A percentile compares a stretch with the other conserved stretches of the same genome.
These are phyloP conservation scores for Tachysurus vachellii DNA, from an alignment of 2,113 vertebrate species.

Conservation along the genomic window DNA sequence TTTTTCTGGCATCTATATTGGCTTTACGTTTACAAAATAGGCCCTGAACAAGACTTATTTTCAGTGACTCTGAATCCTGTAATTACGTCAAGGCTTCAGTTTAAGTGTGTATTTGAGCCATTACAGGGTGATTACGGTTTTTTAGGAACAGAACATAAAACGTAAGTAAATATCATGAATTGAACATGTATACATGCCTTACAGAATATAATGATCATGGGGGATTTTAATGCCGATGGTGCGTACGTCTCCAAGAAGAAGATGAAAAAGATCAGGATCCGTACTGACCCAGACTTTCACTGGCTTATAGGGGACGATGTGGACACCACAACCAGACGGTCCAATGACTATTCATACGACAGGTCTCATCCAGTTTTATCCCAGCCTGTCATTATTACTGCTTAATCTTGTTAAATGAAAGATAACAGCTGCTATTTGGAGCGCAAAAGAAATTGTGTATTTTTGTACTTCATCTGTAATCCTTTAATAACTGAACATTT, in stretches of 20 bases:
- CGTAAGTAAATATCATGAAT: not conserved
- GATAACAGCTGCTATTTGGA: not conserved
- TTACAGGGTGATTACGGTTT: not conserved
- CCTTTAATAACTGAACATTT: not conserved
- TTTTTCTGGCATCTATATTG: not conserved
- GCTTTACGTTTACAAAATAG: not conserved
- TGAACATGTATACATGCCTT: not conserved
- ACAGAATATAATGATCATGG: slow-evolving; percentile 73
- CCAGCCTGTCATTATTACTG: not conserved
- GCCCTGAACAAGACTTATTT: not conserved
- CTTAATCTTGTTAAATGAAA: not conserved
- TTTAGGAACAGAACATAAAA: not conserved
- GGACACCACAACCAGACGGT: slow-evolving; percentile 66
- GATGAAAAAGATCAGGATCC: slow-evolving; percentile 64
- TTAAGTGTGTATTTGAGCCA: not conserved
- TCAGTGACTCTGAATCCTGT: not conserved
- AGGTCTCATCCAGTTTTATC: slow-evolving; percentile 47
- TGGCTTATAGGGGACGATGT: slow-evolving; percentile 72
- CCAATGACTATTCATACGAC: slow-evolving; percentile 68
- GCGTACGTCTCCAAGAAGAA: slow-evolving; percentile 56
- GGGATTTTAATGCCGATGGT: slow-evolving; percentile 72
- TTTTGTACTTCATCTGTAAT: not conserved
- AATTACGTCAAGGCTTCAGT: not conserved
- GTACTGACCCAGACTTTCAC: slow-evolving; percentile 63
- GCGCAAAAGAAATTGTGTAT: not conserved